Evolutionary conservation across 2,888 invertebrate genomes (phyloP).

Genomic region (Gymnocheta viridis): DNA sequence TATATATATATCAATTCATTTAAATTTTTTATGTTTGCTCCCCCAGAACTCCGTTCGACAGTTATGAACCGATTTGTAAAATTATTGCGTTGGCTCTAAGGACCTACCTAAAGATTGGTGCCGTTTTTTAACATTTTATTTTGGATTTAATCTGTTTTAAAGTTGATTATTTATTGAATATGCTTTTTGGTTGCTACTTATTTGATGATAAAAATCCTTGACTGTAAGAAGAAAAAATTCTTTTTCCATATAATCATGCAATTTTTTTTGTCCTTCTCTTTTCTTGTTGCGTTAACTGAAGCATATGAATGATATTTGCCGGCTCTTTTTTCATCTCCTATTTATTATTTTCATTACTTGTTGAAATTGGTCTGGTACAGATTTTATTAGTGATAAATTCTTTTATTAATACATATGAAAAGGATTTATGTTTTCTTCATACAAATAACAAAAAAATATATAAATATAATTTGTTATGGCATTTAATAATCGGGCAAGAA

Average conservation of each 20-base stretch:
- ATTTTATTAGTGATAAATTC: constrained; percentile 50
- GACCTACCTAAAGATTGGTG: too few relatives aligned
- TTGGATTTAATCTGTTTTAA: too few relatives aligned
- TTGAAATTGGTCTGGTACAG: constrained; percentile 8
- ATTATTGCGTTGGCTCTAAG: too few relatives aligned
- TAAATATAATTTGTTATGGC: neutral
- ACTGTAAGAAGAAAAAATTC: neutral
- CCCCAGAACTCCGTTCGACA: too few relatives aligned
- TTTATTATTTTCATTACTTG: constrained; percentile 21
- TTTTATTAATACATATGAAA: constrained; percentile 5
- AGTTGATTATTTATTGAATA: neutral
- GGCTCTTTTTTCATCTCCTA: neutral
- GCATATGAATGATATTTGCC: neutral
- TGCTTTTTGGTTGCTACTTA: too few relatives aligned
- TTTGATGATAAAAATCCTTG: constrained; percentile 5
- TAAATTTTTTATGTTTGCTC: too few relatives aligned
- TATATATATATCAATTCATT: too few relatives aligned
- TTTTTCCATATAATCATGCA: neutral
- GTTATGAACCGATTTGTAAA: too few relatives aligned
- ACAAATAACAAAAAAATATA: neutral
- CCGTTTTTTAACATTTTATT: too few relatives aligned
- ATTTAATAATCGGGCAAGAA: too few relatives aligned
- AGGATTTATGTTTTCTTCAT: neutral
- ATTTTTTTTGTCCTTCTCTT: neutral
- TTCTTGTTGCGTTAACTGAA: constrained; percentile 6